Percentiles rank a stretch among this genome's conserved stretches.
Conservation (phyloP, 2,888 invertebrate genomes). For the Pharmacophagus antenor region DNA sequence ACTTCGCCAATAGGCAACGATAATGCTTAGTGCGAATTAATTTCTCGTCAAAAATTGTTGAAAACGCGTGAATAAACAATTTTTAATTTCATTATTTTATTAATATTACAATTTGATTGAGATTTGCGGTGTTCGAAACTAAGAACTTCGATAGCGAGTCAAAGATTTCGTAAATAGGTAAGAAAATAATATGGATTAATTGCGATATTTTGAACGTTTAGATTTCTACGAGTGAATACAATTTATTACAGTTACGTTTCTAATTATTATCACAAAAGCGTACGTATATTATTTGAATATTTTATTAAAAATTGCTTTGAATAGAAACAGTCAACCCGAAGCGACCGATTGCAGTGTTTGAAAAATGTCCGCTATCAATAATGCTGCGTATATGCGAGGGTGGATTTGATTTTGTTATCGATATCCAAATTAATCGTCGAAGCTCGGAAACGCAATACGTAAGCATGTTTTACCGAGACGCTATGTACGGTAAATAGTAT, state of each 20-base stretch:
- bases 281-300: too few relatives aligned
- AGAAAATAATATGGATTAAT: too few relatives aligned
- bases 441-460: not conserved
- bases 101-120: too few relatives aligned
- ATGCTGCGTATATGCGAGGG: slow-evolving; percentile 42
- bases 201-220: too few relatives aligned
- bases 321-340: slow-evolving; percentile 10
- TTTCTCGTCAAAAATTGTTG: not conserved
- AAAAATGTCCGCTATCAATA: slow-evolving; percentile 67
- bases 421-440: slow-evolving; percentile 47
- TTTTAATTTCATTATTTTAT: too few relatives aligned
- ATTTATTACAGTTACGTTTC: too few relatives aligned
- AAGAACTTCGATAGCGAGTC: too few relatives aligned
- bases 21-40: not conserved
- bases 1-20: slow-evolving; percentile 27
- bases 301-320: slow-evolving; percentile 23
- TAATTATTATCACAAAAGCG: too few relatives aligned
- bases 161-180: too few relatives aligned
- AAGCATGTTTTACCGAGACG: slow-evolving; percentile 2
- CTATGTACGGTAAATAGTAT: not conserved
- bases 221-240: too few relatives aligned
- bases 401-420: slow-evolving; percentile 39
- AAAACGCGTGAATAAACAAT: too few relatives aligned
- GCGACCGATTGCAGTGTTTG: slow-evolving; percentile 45
- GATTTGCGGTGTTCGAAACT: too few relatives aligned